phyloP scores from a whole-genome alignment of 2,888 invertebrate species.

The Hedya salicella region DNA sequence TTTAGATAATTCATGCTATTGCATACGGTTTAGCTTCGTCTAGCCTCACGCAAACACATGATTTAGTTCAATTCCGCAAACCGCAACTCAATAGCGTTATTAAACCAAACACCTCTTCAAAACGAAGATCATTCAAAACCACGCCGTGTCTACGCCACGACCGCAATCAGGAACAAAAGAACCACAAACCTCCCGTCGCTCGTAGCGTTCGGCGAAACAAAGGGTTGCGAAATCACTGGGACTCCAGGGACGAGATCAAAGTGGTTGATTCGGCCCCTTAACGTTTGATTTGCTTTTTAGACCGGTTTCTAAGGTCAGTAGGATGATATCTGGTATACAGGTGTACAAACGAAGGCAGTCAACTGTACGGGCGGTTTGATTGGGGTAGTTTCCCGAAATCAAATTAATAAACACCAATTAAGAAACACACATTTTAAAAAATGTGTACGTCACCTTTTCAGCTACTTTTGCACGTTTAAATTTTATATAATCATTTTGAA shows the following conservation, averaged over 20 bases:
- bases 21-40: too few species aligned
- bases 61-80: not conserved
- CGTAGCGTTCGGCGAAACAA: constrained; percentile 37
- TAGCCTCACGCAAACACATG: too few species aligned
- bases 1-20: too few species aligned
- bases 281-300: constrained; percentile 40
- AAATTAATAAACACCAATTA: too few species aligned
- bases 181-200: constrained; percentile 14
- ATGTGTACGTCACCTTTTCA: too few species aligned
- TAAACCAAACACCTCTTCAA: constrained; percentile 1
- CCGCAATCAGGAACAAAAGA: constrained; percentile 32
- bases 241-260: constrained; percentile 43
- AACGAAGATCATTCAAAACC: constrained; percentile 3
- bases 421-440: too few species aligned
- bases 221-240: constrained; percentile 45
- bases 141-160: not conserved
- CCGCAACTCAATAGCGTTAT: not conserved
- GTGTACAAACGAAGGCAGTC: not conserved
- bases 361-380: not conserved
- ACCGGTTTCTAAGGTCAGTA: constrained; percentile 7
- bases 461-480: too few species aligned
- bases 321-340: not conserved
- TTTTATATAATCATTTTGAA: too few species aligned
- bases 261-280: constrained; percentile 29
- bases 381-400: too few species aligned